Evolutionary conservation across 2,888 invertebrate genomes (phyloP), one percentile per base, ranked within the genome.

Genomic region (Polietes domitor): DNA sequence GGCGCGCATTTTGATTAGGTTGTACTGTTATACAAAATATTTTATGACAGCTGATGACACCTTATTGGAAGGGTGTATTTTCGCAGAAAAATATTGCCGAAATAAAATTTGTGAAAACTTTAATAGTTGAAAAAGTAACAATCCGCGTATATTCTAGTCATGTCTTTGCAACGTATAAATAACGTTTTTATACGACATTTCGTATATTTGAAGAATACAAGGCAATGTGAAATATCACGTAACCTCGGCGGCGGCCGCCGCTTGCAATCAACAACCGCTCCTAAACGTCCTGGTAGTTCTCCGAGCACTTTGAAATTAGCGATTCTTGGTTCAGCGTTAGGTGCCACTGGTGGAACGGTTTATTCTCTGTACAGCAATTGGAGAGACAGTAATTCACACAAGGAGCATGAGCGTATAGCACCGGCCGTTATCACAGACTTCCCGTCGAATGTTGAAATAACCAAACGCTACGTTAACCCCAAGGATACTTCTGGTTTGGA

Each of bases 401-500:
- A 93, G 92, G 89, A 93, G 91, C 88, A 91, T 72, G 89, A 91
- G 73, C 87, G 89, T 6, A 89, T 88, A 2, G 85, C 88, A 4
- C 90, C 91, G 0, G 82, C 86, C 32, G 76, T 94, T 76, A 85
- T 94, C 4, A 92, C 91, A 21, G 90, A 93, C 78, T 88, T 93
- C 21, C 94, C 94, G 0, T 89, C 77, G 0, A 68, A 21, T 68
- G 91, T 94, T 85, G 91, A 90, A 81, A 92, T 94, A 15, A 94
- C 94, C 10, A 94, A 93, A 83, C 93, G 96, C 95, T 93, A 96
- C 75, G 87, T 94, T 12, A 95, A 94, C 89, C 94, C 95, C 0
- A 92, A 93, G 3, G 96, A 97, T 89, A 92, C 90, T 0, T 93
- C 93, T 61, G 95, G 95, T 28, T 92, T 98, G 79, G 95, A 97